Evolutionary conservation across 1,140 invertebrate species (phyloP).

Genomic region (Holotrichia oblita): DNA sequence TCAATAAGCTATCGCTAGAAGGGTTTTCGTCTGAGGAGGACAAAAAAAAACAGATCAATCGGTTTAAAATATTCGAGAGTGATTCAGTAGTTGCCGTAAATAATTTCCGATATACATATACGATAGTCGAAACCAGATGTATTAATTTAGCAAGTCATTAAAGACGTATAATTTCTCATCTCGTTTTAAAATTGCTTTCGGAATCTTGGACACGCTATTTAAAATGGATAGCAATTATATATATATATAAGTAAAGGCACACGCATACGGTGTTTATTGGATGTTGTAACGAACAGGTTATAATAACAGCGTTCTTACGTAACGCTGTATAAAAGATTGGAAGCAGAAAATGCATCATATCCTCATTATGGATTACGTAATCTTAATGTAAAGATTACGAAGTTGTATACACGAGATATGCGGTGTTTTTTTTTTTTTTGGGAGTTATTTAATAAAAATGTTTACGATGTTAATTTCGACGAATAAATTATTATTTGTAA

Average conservation of each 20-base stretch:
- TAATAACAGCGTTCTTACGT: background rate
- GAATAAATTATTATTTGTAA: no score
- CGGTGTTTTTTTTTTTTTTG: no score
- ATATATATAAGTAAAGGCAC: background rate
- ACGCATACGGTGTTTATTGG: background rate
- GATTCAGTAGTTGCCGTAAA: background rate
- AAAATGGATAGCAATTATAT: background rate
- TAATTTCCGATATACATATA: background rate
- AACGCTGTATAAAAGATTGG: background rate
- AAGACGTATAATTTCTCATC: slow-evolving; percentile 5
- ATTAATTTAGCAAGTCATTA: background rate
- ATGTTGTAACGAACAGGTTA: background rate
- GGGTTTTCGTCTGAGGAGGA: slow-evolving; percentile 59
- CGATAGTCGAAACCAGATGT: background rate
- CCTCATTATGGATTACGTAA: background rate
- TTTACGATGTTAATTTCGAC: no score
- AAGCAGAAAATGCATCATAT: background rate
- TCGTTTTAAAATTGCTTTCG: background rate
- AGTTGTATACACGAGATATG: background rate
- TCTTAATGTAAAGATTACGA: background rate
- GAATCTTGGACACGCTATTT: background rate
- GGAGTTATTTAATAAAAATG: background rate
- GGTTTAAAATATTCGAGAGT: background rate
- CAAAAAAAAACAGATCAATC: background rate
- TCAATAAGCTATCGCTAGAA: slow-evolving; percentile 74